These are phyloP conservation scores for Unio delphinus DNA, from an alignment of 2,888 invertebrate genomes.

Conservation along the genomic window DNA sequence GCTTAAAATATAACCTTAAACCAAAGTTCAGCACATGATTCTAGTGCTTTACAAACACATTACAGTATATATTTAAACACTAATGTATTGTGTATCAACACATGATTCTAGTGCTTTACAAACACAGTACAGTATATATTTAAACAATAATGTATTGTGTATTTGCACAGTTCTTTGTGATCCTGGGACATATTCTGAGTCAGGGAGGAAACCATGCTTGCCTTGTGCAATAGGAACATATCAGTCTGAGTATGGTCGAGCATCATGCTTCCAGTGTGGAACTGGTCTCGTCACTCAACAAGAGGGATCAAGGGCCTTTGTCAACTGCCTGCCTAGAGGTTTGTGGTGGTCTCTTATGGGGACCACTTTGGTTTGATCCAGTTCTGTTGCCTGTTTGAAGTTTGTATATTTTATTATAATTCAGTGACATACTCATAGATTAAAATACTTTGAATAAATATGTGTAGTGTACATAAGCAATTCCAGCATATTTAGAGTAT, in stretches of 20 bases:
- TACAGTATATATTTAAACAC: neutral
- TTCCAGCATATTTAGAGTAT: too few species aligned
- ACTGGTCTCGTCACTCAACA: conserved; percentile 49
- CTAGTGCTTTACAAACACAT: too few species aligned
- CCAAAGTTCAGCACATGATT: too few species aligned
- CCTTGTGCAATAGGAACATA: conserved; percentile 68
- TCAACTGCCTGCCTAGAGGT: conserved; percentile 66
- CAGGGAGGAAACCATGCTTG: conserved; percentile 69
- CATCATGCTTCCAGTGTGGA: conserved; percentile 65
- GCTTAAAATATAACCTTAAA: too few species aligned
- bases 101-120: too few species aligned
- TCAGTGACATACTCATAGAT: too few species aligned
- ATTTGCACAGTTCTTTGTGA: conserved; percentile 66
- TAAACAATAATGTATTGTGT: neutral
- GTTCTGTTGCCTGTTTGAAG: too few species aligned
- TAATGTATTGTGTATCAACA: neutral
- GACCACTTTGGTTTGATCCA: too few species aligned
- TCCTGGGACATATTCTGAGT: conserved; percentile 68
- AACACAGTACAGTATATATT: too few species aligned
- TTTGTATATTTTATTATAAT: too few species aligned
- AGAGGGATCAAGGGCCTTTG: conserved; percentile 58
- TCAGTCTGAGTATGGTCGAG: conserved; percentile 70
- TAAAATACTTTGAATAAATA: too few species aligned
- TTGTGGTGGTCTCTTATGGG: neutral
- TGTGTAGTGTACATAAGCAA: too few species aligned